Evolutionary conservation across 2,888 invertebrate genomes (phyloP).

Genomic region (Lagria hirta): DNA sequence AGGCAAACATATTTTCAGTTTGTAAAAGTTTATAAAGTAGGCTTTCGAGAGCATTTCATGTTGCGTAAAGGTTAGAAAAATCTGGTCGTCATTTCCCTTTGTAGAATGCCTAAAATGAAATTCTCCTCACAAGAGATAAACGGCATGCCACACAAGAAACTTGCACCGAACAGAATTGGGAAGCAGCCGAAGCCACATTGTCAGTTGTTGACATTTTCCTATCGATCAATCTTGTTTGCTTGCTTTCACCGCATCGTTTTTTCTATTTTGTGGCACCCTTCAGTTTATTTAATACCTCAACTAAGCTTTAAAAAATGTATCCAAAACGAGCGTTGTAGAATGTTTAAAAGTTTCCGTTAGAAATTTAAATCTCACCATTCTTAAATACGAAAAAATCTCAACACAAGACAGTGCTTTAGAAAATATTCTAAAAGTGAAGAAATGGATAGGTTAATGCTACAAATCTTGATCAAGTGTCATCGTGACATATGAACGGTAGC

Average conservation of each 20-base stretch:
- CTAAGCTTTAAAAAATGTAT: too few relatives aligned
- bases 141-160: conserved; percentile 26
- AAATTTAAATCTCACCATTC: conserved; percentile 4
- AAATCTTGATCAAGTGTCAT: conserved; percentile 22
- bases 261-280: too few relatives aligned
- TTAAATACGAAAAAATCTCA: conserved; percentile 6
- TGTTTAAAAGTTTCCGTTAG: neutral
- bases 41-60: too few relatives aligned
- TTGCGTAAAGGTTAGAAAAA: too few relatives aligned
- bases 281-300: conserved; percentile 9
- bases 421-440: too few relatives aligned
- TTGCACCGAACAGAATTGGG: conserved; percentile 30
- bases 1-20: too few relatives aligned
- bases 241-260: conserved; percentile 23
- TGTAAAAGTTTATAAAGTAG: too few relatives aligned
- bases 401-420: conserved; percentile 12
- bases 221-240: conserved; percentile 40
- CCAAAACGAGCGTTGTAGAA: neutral
- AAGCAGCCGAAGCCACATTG: conserved; percentile 33
- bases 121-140: conserved; percentile 28
- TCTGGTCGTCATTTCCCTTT: too few relatives aligned
- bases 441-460: too few relatives aligned
- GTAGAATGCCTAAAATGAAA: too few relatives aligned
- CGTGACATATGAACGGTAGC: conserved; percentile 17
- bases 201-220: conserved; percentile 33